Base-by-base conservation (phyloP, 2,797 vertebrate species). In the Hoplostethus mediterraneus region DNA sequence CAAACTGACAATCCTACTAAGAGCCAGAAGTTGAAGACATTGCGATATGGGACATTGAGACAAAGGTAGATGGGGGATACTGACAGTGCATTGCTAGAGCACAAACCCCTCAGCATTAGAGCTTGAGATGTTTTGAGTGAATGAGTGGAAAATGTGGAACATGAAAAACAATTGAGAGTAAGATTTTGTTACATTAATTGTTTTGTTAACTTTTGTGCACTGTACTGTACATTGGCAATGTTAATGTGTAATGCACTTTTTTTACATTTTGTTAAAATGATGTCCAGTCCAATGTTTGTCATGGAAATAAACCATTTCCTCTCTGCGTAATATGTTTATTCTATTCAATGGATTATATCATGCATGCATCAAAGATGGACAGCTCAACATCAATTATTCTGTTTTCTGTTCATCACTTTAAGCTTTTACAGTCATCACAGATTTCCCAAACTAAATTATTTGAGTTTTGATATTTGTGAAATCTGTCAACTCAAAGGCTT, bases 231-330 rank as follows among this genome's bases (percentile, higher is more conserved):
- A 89, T 93, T 92, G 79, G 86, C 90, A 86, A 91, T 92, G 91
- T 93, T 90, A 89, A 95, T 87, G 94, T 95, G 95, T 94, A 88
- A 94, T 94, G 95, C 96, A 96, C 94, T 96, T 95, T 95, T 95
- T 88, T 93, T 91, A 94, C 86, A 93, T 95, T 92, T 88, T 91
- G 89, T 97, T 94, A 93, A 93, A 95, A 91, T 90, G 89, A 92
- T 93, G 95, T 96, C 93, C 88, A 95, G 94, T 95, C 91, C 85
- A 85, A 94, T 96, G 94, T 96, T 95, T 93, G 94, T 94, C 87
- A 95, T 94, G 93, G 91, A 94, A 95, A 96, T 95, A 95, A 96
- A 97, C 77, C 79, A 90, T 93, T 92, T 94, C 85, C 85, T 95
- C 85, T 95, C 90, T 92, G 89, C 85, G 82, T 83, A 79, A 80